These are phyloP conservation scores for Oenanthe melanoleuca DNA, from an alignment of 2,113 vertebrate genomes.

Conservation along the genomic window DNA sequence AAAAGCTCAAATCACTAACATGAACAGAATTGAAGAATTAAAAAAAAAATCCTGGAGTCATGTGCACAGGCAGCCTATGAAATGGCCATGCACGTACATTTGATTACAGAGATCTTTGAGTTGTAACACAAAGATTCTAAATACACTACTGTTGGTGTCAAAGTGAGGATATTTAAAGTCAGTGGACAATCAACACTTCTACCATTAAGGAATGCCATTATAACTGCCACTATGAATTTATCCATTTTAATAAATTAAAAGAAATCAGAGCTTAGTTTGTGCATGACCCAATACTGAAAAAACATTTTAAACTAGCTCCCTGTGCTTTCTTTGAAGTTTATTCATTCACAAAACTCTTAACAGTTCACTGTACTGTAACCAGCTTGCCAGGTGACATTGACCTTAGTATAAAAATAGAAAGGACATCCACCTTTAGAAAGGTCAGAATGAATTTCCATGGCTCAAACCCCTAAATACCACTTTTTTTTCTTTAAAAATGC, in stretches of 20 bases:
- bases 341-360: slow-evolving; percentile 48
- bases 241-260: background rate
- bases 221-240: background rate
- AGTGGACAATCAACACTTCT: background rate
- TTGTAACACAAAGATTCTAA: background rate
- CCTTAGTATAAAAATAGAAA: slow-evolving; percentile 58
- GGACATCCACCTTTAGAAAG: slow-evolving; percentile 18
- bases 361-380: slow-evolving; percentile 33
- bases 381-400: slow-evolving; percentile 47
- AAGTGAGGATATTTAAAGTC: background rate
- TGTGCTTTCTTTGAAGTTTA: slow-evolving; percentile 15
- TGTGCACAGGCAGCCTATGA: background rate
- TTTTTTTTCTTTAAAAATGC: background rate
- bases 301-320: background rate
- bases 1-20: background rate
- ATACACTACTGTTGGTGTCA: background rate
- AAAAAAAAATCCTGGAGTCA: background rate
- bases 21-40: background rate
- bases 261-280: background rate
- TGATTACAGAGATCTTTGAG: background rate
- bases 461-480: background rate
- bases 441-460: background rate
- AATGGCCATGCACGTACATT: background rate
- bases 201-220: background rate
- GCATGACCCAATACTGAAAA: background rate